Conservation (phyloP, 2,113 vertebrate species). For the Phyllostomus hastatus region DNA sequence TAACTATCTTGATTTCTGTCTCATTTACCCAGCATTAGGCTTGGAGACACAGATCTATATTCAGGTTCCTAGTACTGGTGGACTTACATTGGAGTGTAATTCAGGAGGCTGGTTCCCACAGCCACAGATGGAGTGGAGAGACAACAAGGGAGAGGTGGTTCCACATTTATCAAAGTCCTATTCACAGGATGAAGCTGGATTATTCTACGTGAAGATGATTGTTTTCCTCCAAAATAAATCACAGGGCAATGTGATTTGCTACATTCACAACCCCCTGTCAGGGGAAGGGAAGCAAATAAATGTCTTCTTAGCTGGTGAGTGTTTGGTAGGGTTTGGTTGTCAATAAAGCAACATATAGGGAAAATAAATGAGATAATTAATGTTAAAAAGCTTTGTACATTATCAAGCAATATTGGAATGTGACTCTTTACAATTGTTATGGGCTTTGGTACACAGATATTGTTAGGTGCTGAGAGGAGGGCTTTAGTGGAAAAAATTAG, state of each 20-base stretch:
- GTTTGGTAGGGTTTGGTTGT: background rate
- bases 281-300: background rate
- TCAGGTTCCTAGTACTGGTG: rapidly evolving
- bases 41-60: background rate
- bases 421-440: background rate
- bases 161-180: background rate
- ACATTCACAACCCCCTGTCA: background rate
- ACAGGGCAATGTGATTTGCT: background rate
- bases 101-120: conserved; percentile 35
- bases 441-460: background rate
- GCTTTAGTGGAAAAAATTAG: background rate
- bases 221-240: background rate
- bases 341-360: background rate
- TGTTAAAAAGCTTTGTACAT: background rate
- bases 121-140: conserved; percentile 9
- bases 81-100: background rate
- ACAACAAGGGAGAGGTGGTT: background rate
- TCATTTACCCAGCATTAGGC: background rate
- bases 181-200: background rate
- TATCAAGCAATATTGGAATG: background rate
- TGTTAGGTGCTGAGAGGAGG: background rate
- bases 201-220: conserved; percentile 19
- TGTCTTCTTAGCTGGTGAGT: conserved; percentile 24
- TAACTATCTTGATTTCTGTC: background rate
- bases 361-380: background rate